Evolutionary conservation across 1,140 invertebrate species (phyloP), one percentile per base, ranked within the genome.

Genomic region (Diprion similis): DNA sequence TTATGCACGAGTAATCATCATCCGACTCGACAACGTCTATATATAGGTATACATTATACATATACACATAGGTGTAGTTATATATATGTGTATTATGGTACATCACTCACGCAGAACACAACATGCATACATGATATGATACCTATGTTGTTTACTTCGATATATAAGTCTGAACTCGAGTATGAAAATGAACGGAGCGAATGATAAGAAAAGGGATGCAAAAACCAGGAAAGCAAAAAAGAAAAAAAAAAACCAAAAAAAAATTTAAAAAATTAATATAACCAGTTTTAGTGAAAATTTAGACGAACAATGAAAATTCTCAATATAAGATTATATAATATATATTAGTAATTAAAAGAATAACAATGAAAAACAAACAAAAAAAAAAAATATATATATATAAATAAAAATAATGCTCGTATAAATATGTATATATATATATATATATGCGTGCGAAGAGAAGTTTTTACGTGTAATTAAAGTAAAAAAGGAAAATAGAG

Each of bases 31-130:
- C 24, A 1, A 1, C 24, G n/a, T n/a, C 75, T 72, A 77, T 77
- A 79, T 74, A 80, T 70, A 76, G 67, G 78, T 75, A 82, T 81
- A 84, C 78, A 83, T 81, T 59, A 76, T 79, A 79, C 76, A 79
- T 77, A 74, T 19, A 75, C 71, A 77, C 71, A 74, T 71, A 77
- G 70, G 75, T 72, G 75, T 72, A 70, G 17, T 75, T 75, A 77
- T 73, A 76, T 66, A 70, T 71, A 71, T 67, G 59, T 72, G 37
- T 66, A 72, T 37, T 51, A 59, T 59, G 51, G 66, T 66, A 70
- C 68, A 76, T 76, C 15, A 45, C 19, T 18, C 66, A 18, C 37
- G 37, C 11, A 17, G 15, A 13, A 71, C 74, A 78, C 75, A 78
- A 75, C 76, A 72, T 68, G 72, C 76, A 71, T 59, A 69, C 73